Percentiles rank a stretch among this genome's conserved stretches.
Conservation (phyloP, 2,888 invertebrate species). For the Melitaea athalia region DNA sequence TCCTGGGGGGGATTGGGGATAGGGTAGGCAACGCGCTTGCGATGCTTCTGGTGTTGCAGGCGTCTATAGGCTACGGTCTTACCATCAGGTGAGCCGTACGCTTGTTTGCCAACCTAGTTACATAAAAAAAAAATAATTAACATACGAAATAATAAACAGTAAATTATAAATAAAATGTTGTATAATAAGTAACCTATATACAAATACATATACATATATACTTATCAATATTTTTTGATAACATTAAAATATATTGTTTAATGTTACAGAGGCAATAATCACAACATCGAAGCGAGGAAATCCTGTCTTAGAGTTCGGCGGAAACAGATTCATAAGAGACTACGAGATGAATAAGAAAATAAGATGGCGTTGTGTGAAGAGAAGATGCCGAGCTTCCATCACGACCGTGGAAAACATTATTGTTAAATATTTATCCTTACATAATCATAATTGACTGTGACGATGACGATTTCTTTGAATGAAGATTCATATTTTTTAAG, state of each 20-base stretch:
- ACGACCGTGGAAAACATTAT: constrained; percentile 42
- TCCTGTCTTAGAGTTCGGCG: constrained; percentile 40
- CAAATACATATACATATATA: no score
- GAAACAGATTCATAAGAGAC: constrained; percentile 39
- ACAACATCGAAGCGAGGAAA: constrained; percentile 37
- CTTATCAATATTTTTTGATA: no score
- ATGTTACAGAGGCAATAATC: constrained; percentile 34
- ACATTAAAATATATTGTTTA: not conserved
- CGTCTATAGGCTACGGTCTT: no score
- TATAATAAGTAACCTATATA: no score
- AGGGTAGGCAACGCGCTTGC: no score
- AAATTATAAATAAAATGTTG: no score
- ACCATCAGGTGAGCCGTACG: no score
- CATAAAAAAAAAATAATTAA: no score
- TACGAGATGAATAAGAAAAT: constrained; percentile 40
- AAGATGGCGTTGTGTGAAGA: constrained; percentile 52
- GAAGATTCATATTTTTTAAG: not conserved
- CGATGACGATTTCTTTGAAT: not conserved
- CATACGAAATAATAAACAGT: no score
- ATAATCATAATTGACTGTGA: constrained; percentile 39
- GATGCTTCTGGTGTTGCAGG: no score
- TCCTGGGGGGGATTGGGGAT: no score
- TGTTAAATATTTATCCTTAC: constrained; percentile 33
- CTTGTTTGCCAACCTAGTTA: no score
- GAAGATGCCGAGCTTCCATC: constrained; percentile 46